Evolutionary conservation across 2,797 vertebrate genomes (phyloP).

Genomic region (Chaetophractus vellerosus): DNA sequence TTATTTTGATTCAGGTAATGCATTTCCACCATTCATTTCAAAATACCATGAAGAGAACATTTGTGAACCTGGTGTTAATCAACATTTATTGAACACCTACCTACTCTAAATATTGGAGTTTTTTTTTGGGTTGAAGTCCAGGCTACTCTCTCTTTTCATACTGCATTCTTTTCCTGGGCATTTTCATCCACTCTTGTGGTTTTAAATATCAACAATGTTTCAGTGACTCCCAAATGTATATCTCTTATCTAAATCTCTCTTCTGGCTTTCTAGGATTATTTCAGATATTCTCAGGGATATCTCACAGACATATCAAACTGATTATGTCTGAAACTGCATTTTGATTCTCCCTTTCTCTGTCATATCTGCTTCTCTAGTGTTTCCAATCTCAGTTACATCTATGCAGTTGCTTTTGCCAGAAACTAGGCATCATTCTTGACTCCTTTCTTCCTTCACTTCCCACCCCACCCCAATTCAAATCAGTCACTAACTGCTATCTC

Average conservation of each 20-base stretch:
- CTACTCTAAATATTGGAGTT: not conserved
- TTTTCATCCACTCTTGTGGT: not conserved
- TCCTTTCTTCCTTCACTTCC: not conserved
- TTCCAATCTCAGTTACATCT: not conserved
- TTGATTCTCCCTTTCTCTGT: not conserved
- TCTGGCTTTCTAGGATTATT: not conserved
- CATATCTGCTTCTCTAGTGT: not conserved
- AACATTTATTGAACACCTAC: not conserved
- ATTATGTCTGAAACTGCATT: constrained; percentile 18
- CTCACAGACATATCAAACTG: not conserved
- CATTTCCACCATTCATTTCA: not conserved
- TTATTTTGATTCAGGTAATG: constrained; percentile 40
- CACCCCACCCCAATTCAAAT: not conserved
- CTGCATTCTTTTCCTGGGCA: not conserved
- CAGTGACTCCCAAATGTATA: not conserved
- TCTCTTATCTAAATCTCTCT: not conserved
- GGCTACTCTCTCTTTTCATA: not conserved
- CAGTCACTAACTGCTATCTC: not conserved
- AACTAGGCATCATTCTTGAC: not conserved
- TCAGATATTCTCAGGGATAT: not conserved
- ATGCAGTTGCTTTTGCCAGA: not conserved
- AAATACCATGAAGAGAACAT: not conserved
- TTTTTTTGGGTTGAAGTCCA: not conserved
- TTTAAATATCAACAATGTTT: constrained; percentile 35
- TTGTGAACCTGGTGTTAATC: not conserved